A percentile compares a stretch with the other conserved stretches of the same genome.
phyloP scores from a whole-genome alignment of 2,888 invertebrate species.

The Polymixis lichenea region DNA sequence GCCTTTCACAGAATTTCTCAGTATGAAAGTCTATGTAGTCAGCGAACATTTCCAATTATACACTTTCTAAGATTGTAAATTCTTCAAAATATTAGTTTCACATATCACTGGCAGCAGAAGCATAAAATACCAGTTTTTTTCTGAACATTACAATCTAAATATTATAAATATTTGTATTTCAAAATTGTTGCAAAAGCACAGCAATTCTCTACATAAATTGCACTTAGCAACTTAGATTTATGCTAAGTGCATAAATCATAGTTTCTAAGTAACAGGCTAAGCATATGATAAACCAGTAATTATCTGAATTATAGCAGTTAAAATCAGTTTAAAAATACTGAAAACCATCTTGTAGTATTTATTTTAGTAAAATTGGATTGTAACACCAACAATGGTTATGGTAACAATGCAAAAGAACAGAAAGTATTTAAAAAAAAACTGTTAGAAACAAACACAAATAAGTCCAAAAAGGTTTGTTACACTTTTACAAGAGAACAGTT shows the following conservation, averaged over 20 bases:
- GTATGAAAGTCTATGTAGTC: conserved; percentile 52
- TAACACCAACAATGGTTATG: not conserved
- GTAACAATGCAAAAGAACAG: not conserved
- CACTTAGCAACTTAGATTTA: not conserved
- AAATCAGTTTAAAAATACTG: not conserved
- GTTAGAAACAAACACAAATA: conserved; percentile 23
- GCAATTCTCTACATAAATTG: not conserved
- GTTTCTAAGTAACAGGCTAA: too few relatives aligned
- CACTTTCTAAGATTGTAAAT: conserved; percentile 62
- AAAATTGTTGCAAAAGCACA: not conserved
- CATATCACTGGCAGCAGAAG: conserved; percentile 10
- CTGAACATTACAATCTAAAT: not conserved
- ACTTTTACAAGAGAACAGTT: conserved; percentile 59
- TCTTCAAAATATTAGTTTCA: conserved; percentile 43
- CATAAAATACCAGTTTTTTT: conserved; percentile 16
- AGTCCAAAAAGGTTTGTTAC: conserved; percentile 58
- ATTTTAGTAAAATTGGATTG: not conserved
- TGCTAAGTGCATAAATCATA: not conserved
- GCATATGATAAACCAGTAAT: not conserved
- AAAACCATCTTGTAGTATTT: not conserved
- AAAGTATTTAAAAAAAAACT: not conserved
- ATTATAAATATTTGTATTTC: not conserved
- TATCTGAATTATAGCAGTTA: not conserved
- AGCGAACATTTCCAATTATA: conserved; percentile 51
- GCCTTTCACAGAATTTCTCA: conserved; percentile 38